Evolutionary conservation across 2,888 invertebrate species (phyloP).

Genomic region (Erebia aethiops): DNA sequence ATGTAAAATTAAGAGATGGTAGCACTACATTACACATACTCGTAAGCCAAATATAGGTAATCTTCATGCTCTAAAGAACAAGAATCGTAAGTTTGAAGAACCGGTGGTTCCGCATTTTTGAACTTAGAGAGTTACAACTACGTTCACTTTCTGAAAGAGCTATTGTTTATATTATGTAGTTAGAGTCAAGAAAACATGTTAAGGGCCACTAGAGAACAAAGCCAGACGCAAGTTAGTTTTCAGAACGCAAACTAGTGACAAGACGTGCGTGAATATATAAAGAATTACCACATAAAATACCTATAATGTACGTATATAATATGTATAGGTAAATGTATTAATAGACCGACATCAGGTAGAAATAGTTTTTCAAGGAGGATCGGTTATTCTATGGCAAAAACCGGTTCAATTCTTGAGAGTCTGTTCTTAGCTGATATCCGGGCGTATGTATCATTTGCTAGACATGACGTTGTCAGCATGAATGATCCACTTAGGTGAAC

Average conservation of each 20-base stretch:
- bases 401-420: no score
- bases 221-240: not conserved
- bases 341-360: no score
- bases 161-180: conserved; percentile 21
- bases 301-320: no score
- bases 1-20: not conserved
- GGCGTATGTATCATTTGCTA: no score
- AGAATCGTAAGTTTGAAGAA: conserved; percentile 26
- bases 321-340: no score
- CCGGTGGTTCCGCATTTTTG: conserved; percentile 25
- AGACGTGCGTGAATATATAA: not conserved
- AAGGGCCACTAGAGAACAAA: conserved; percentile 16
- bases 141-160: conserved; percentile 28
- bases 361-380: no score
- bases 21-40: conserved; percentile 17
- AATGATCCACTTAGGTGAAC: no score
- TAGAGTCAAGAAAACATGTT: conserved; percentile 20
- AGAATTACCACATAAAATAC: no score
- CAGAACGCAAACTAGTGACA: not conserved
- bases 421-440: no score
- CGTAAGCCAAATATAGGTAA: conserved; percentile 24
- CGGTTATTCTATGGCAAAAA: no score
- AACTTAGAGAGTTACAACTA: conserved; percentile 28
- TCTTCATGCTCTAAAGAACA: conserved; percentile 29
- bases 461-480: no score